Percentiles rank a stretch among this genome's conserved stretches.
phyloP scores from a whole-genome alignment of 2,888 invertebrate species.

The Electrophaes corylata region DNA sequence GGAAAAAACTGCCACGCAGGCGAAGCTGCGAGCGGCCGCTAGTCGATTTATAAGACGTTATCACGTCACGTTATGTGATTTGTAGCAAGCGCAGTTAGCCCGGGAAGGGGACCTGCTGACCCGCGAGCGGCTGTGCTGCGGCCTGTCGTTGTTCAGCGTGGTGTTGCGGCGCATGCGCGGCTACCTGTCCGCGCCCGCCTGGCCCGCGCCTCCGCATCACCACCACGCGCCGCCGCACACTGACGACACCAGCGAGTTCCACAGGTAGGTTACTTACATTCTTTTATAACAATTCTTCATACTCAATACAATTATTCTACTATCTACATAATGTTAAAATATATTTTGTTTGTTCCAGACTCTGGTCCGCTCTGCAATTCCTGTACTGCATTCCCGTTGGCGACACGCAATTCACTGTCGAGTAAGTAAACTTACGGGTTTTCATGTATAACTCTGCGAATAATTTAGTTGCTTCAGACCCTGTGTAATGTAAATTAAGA shows the following conservation, averaged over 20 bases:
- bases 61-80: no score
- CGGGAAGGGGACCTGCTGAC: conserved; percentile 98
- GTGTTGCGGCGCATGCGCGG: conserved; percentile 94
- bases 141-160: conserved; percentile 98
- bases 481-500: no score
- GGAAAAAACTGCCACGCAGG: no score
- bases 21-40: no score
- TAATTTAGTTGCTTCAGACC: no score
- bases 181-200: conserved; percentile 94
- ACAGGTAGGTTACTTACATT: no score
- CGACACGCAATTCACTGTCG: conserved; percentile 97
- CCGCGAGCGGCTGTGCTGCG: conserved; percentile 98
- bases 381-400: conserved; percentile 98
- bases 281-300: no score
- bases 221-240: conserved; percentile 97
- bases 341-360: conserved; percentile 60
- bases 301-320: not conserved
- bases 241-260: conserved; percentile 98
- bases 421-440: conserved; percentile 85
- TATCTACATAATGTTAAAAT: not conserved
- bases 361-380: conserved; percentile 99
- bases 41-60: no score
- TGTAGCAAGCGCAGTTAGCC: conserved; percentile 96
- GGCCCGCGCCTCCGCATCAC: conserved; percentile 97
- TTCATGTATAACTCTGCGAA: no score